These are phyloP conservation scores for Psephotus haematonotus DNA, from an alignment of 2,113 vertebrate genomes.

Conservation along the genomic window DNA sequence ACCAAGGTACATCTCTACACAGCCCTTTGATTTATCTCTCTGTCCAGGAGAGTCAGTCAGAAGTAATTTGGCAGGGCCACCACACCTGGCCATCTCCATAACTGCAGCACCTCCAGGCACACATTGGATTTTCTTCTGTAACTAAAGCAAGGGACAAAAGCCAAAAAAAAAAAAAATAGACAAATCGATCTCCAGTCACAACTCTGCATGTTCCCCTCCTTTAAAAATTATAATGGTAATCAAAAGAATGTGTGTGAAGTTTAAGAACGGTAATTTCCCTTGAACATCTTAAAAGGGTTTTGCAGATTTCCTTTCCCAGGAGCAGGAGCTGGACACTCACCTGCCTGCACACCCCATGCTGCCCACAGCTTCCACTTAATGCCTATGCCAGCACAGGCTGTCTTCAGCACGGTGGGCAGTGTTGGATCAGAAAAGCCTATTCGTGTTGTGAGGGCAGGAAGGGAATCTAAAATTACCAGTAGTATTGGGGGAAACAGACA, in stretches of 20 bases:
- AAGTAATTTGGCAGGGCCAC: background rate
- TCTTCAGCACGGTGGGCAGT: background rate
- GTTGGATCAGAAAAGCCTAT: background rate
- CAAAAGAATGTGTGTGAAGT: background rate
- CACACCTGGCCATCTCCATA: background rate
- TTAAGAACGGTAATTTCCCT: background rate
- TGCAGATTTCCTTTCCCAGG: background rate
- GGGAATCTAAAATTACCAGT: background rate
- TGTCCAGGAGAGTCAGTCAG: background rate
- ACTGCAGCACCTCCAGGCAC: background rate
- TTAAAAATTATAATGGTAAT: background rate
- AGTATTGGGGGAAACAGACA: background rate
- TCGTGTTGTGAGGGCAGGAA: no score
- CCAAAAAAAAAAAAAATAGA: background rate
- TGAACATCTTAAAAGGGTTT: background rate
- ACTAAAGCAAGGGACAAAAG: conserved; percentile 1
- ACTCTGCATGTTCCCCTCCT: background rate
- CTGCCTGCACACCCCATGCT: no score
- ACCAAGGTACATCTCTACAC: background rate
- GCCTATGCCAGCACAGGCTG: background rate
- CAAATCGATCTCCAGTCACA: background rate
- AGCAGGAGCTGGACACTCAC: background rate
- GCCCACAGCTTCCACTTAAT: background rate
- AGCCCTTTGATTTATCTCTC: background rate
- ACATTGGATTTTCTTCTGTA: background rate